These are phyloP conservation scores for Myopa testacea DNA, from an alignment of 2,888 invertebrate genomes.

Conservation along the genomic window DNA sequence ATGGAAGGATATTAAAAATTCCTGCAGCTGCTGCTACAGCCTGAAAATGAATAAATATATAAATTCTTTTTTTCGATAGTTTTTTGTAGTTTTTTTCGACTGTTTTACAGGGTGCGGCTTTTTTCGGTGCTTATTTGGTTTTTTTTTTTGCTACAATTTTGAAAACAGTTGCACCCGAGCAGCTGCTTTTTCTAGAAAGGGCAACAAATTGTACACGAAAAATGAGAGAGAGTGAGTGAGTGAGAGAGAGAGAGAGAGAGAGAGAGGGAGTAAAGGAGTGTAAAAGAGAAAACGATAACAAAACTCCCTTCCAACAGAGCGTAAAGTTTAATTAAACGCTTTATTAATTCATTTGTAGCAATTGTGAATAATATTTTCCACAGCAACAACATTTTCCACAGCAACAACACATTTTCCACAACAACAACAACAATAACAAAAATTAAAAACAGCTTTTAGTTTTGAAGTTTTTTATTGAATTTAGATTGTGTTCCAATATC, in stretches of 20 bases:
- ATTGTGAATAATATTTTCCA: neutral
- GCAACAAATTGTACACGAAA: too few relatives aligned
- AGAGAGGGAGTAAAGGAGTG: neutral
- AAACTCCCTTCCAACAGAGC: neutral
- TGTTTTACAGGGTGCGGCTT: too few relatives aligned
- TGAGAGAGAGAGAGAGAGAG: neutral
- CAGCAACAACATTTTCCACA: too few relatives aligned
- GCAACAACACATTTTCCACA: too few relatives aligned
- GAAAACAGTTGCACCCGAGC: neutral
- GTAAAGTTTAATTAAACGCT: neutral
- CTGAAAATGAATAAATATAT: neutral
- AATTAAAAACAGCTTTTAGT: too few relatives aligned
- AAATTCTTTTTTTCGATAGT: too few relatives aligned
- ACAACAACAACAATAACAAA: too few relatives aligned
- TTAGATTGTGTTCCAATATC: too few relatives aligned
- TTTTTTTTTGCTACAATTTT: neutral
- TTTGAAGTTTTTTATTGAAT: too few relatives aligned
- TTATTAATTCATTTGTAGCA: neutral
- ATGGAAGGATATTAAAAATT: neutral
- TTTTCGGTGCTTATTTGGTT: neutral
- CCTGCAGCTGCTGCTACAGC: neutral
- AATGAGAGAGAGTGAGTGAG: too few relatives aligned
- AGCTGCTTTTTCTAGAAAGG: too few relatives aligned
- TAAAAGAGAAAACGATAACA: neutral
- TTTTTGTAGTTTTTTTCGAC: too few relatives aligned